Evolutionary conservation across 2,888 invertebrate genomes (phyloP), one percentile per base, ranked within the genome.

Genomic region (Serrognathus titanus): DNA sequence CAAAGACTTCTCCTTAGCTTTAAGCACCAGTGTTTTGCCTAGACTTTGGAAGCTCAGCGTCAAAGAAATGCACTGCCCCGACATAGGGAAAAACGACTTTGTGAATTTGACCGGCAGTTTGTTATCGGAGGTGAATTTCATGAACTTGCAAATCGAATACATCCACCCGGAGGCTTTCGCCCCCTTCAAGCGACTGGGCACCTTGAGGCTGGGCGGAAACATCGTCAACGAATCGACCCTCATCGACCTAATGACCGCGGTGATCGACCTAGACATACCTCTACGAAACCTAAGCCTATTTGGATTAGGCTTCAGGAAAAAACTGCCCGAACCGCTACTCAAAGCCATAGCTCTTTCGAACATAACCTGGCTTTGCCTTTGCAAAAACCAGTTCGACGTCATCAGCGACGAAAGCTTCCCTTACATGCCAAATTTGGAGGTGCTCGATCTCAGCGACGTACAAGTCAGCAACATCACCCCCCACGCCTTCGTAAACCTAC

Each of bases 351-450:
- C 82, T 5, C 72, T 77, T 11, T 79, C 82, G 0, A 81, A 80
- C 2, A 78, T 85, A 40, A 79, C 75, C 31, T 71, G 73, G 47
- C 70, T 85, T 43, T 76, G 75, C 51, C 66, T 85, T 40, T 76
- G 81, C 0, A 71, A 79, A 49, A 85, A 85, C 66, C 83, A 83
- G 63, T 84, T 85, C 65, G 83, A 83, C 73, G 69, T 78, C 1
- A 77, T 85, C 6, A 66, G 68, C 9, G 75, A 79, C 8, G 74
- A 79, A n/a, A 71, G 75, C 3, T 85, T 85, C 67, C 83, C 84
- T 1, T 55, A 52, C 41, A 85, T 85, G 83, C 72, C 76, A 0
- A 80, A 82, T 57, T 72, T 87, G 51, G 76, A 80, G 65, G 63
- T 79, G 1, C 66, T 87, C 41, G 83, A 86, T 70, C 73, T 87